Conservation (phyloP, 2,797 vertebrate species). For the Alfaro cultratus region DNA sequence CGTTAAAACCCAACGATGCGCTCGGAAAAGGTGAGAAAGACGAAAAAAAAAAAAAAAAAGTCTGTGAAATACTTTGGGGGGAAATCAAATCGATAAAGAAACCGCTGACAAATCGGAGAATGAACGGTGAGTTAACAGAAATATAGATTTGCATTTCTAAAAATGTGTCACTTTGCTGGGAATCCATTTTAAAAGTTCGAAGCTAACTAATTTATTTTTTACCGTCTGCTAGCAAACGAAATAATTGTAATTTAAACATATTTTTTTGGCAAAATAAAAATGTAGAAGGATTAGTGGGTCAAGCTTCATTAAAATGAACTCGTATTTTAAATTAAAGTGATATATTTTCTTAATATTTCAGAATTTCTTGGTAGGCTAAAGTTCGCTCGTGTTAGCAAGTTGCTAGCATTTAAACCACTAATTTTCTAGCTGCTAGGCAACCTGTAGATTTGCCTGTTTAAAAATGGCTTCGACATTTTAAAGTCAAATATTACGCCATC, state of each 20-base stretch:
- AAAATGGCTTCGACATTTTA: not conserved
- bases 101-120: not conserved
- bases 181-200: not conserved
- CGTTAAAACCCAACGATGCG: constrained; percentile 12
- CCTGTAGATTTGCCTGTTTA: not conserved
- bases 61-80: not conserved
- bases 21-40: constrained; percentile 25
- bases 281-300: not conserved
- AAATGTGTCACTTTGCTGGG: not conserved
- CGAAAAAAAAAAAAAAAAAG: not conserved
- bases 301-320: not conserved
- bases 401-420: not conserved
- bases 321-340: not conserved
- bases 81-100: not conserved
- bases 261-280: not conserved
- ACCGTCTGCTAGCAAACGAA: not conserved
- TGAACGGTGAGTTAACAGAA: not conserved
- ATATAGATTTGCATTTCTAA: not conserved
- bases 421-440: not conserved
- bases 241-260: not conserved
- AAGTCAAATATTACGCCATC: not conserved
- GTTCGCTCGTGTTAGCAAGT: constrained; percentile 5
- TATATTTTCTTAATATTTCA: not conserved
- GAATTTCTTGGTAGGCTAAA: not conserved
- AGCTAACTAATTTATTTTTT: not conserved